These are phyloP conservation scores for Antheraea assamensis DNA, from an alignment of 2,888 invertebrate genomes.

Conservation along the genomic window DNA sequence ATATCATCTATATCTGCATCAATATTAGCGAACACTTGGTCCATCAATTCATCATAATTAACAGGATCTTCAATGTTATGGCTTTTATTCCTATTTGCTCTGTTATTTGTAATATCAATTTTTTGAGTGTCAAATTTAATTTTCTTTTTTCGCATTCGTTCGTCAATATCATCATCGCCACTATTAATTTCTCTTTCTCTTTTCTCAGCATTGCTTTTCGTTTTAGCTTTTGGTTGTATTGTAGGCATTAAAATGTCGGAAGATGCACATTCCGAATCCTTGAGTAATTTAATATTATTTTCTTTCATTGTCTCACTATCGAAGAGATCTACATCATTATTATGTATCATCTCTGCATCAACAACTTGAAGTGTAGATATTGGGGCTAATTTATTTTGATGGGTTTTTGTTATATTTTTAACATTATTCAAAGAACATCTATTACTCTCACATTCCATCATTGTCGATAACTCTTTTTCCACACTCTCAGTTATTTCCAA, in stretches of 20 bases:
- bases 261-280: conserved; percentile 44
- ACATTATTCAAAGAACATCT: conserved; percentile 14
- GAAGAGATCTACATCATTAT: conserved; percentile 65
- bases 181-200: conserved; percentile 48
- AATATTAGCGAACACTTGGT: conserved; percentile 69
- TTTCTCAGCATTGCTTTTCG: conserved; percentile 52
- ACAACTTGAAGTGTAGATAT: conserved; percentile 19
- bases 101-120: conserved; percentile 22
- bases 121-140: conserved; percentile 40
- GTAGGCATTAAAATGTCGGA: conserved; percentile 65
- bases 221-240: conserved; percentile 38
- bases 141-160: conserved; percentile 49
- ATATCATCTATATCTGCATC: conserved; percentile 62
- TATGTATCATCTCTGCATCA: conserved; percentile 38
- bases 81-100: conserved; percentile 20
- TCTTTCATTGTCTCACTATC: conserved; percentile 62
- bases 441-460: conserved; percentile 54
- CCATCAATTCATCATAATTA: conserved; percentile 67
- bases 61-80: conserved; percentile 54
- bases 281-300: conserved; percentile 49
- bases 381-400: conserved; percentile 19
- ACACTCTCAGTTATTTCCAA: conserved; percentile 72
- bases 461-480: conserved; percentile 64
- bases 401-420: conserved; percentile 18
- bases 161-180: conserved; percentile 32